phyloP scores from a whole-genome alignment of 2,113 vertebrate genomes.

The Holacanthus passer region DNA sequence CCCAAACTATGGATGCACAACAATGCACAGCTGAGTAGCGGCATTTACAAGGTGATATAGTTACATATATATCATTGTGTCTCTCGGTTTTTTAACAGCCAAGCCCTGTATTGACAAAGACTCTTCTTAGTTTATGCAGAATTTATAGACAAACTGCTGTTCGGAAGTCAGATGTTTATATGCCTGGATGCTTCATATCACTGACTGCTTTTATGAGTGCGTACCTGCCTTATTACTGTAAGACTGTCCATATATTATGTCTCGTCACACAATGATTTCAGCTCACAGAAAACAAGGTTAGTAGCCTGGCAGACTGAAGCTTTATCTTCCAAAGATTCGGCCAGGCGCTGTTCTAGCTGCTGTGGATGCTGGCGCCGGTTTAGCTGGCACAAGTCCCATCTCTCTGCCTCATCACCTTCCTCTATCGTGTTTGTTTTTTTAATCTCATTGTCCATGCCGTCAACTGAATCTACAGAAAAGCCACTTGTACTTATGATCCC shows the following conservation, averaged over 20 bases:
- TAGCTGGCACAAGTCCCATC: constrained; percentile 14
- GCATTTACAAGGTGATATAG: neutral
- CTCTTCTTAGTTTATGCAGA: neutral
- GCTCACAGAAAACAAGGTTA: constrained; percentile 4
- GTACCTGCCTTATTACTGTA: neutral
- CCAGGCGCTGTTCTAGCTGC: constrained; percentile 7
- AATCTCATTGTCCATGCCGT: constrained; percentile 5
- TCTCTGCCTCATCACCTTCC: constrained; percentile 16
- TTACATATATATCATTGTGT: neutral
- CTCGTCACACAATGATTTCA: constrained; percentile 32
- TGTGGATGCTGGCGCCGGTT: constrained; percentile 19
- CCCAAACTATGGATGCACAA: neutral
- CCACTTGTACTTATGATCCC: neutral
- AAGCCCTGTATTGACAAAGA: neutral
- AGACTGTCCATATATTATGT: constrained; percentile 27
- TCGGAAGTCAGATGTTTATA: neutral
- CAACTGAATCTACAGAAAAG: neutral
- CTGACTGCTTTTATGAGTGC: constrained; percentile 16
- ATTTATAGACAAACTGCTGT: neutral
- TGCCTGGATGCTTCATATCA: constrained; percentile 1
- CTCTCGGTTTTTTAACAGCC: neutral
- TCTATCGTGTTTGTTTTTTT: constrained; percentile 21
- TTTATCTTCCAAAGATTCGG: constrained; percentile 10
- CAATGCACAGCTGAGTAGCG: neutral
- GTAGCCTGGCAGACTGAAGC: constrained; percentile 12